Evolutionary conservation across 1,140 invertebrate species (phyloP).

Genomic region (Odontomachus brunneus): DNA sequence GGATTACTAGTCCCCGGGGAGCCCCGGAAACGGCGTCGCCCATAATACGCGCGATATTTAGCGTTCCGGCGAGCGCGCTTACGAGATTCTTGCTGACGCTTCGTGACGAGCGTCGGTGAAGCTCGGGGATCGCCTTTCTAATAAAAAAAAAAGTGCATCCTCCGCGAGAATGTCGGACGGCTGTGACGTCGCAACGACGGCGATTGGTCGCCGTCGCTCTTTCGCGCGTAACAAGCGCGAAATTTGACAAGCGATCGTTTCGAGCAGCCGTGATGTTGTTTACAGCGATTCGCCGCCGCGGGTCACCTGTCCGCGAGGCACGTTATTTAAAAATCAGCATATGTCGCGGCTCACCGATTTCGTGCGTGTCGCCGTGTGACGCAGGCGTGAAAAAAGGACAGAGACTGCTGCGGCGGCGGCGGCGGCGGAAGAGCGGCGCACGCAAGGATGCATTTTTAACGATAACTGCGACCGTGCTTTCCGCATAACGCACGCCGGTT

Average conservation of each 20-base stretch:
- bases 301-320: background rate
- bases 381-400: constrained; percentile 12
- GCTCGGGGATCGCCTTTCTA: background rate
- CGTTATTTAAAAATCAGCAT: constrained; percentile 69
- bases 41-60: constrained; percentile 25
- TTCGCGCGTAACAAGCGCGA: no score
- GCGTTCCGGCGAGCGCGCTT: background rate
- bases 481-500: background rate
- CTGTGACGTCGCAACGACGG: no score
- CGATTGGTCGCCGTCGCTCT: no score
- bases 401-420: background rate
- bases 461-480: constrained; percentile 6
- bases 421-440: constrained; percentile 19
- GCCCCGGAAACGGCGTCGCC: constrained; percentile 74
- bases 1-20: constrained; percentile 64
- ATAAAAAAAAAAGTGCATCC: no score
- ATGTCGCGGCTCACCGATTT: constrained; percentile 37
- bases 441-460: constrained; percentile 69
- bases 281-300: background rate
- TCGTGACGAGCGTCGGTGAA: background rate
- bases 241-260: background rate
- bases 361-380: background rate
- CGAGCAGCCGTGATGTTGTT: background rate
- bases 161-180: no score
- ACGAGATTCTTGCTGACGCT: background rate